These are phyloP conservation scores for Liolophura sinensis DNA, from an alignment of 1,140 invertebrate genomes.

Conservation along the genomic window DNA sequence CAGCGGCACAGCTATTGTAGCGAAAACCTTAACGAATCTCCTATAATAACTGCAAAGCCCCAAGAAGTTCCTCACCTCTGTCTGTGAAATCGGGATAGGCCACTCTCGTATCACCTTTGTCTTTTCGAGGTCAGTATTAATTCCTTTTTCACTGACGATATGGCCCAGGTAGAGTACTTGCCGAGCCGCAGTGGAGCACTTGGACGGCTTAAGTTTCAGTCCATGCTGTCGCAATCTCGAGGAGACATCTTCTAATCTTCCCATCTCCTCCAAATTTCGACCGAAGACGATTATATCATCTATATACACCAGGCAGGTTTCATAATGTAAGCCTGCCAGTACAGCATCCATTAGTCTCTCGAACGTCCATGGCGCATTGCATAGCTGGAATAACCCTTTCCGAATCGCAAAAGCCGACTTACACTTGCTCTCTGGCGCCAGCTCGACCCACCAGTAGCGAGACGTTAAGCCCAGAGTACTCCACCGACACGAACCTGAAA, in stretches of 20 bases:
- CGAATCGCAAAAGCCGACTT: constrained; percentile 5
- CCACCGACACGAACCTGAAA: constrained; percentile 11
- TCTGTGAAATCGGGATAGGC: constrained; percentile 30
- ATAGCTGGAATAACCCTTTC: constrained; percentile 5
- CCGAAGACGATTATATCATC: constrained; percentile 4
- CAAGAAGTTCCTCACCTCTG: constrained; percentile 34
- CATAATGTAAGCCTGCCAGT: background rate
- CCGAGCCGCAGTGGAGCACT: constrained; percentile 45
- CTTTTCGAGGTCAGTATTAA: constrained; percentile 31
- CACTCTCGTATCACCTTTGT: constrained; percentile 27
- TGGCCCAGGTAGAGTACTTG: constrained; percentile 27
- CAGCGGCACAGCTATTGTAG: constrained; percentile 6
- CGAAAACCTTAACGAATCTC: constrained; percentile 6
- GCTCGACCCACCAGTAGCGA: constrained; percentile 10
- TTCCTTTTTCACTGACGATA: constrained; percentile 22
- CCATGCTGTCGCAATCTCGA: background rate
- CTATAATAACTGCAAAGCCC: constrained; percentile 17
- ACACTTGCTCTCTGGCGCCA: constrained; percentile 1
- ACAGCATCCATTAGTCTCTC: constrained; percentile 10
- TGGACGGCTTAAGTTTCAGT: constrained; percentile 18
- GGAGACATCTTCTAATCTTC: constrained; percentile 8
- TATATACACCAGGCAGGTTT: constrained; percentile 3
- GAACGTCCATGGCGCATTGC: constrained; percentile 10
- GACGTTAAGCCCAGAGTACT: constrained; percentile 12
- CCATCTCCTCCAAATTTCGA: constrained; percentile 9